A percentile compares a stretch with the other conserved stretches of the same genome.
These are phyloP conservation scores for Geotrupes spiniger DNA, from an alignment of 2,888 invertebrate genomes.

Conservation along the genomic window DNA sequence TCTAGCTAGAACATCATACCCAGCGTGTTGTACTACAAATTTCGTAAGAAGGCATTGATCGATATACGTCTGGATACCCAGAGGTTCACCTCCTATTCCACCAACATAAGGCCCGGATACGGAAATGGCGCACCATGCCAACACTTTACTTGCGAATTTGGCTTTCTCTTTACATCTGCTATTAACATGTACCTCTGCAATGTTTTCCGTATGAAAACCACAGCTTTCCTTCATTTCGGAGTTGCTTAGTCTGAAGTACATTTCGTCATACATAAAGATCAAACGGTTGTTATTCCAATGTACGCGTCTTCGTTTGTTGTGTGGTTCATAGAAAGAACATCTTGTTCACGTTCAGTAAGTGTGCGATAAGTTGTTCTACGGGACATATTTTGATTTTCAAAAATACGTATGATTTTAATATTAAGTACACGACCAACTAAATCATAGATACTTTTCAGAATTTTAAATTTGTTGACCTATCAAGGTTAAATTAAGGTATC, in stretches of 20 bases:
- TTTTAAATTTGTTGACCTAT: too few species aligned
- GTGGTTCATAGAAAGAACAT: neutral
- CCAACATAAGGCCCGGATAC: neutral
- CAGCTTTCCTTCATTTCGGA: neutral
- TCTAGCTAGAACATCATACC: neutral
- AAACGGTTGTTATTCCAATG: neutral
- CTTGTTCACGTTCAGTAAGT: neutral
- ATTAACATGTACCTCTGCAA: neutral
- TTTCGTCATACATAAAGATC: neutral
- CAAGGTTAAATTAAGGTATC: too few species aligned
- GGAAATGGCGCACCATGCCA: conserved; percentile 1
- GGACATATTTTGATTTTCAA: neutral
- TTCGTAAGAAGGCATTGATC: neutral
- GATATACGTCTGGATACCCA: neutral
- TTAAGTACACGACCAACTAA: too few species aligned
- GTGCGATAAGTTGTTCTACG: neutral
- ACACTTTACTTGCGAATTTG: neutral
- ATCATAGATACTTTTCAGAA: too few species aligned
- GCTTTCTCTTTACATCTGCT: neutral
- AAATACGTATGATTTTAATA: neutral
- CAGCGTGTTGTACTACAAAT: neutral
- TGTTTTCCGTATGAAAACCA: neutral
- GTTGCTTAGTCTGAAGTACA: too few species aligned
- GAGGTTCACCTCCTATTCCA: neutral
- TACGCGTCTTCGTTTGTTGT: neutral